Base-by-base conservation (phyloP, 2,797 vertebrate genomes). In the Epinephelus malabaricus region DNA sequence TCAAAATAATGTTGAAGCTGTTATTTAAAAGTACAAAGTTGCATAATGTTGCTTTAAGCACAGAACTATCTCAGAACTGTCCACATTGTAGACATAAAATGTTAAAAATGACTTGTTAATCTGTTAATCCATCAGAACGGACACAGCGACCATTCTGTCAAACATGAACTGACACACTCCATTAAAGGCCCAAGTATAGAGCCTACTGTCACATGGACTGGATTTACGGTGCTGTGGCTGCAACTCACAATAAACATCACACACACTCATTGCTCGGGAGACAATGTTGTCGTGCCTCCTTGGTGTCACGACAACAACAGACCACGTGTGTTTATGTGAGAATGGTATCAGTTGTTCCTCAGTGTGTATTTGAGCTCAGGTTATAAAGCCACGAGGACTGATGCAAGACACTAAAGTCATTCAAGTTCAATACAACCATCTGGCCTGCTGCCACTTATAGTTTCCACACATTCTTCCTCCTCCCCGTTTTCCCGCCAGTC, bases 121-220 rank as follows among this genome's bases (percentile, higher is more conserved):
- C 40, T 34, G 27, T 74, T 54, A 47, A 81, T n/a, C 6, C 3
- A 21, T 51, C 46, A 61, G 12, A 74, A 43, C 1, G 1, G n/a
- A 60, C 9, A 13, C 49, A 82, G 67, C 76, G 45, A 64, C 14
- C 5, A 15, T 34, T 19, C 30, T 53, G 53, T 82, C 60, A 64
- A 15, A 43, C 27, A 4, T n/a, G 14, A 34, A 19, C 34, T 43
- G 14, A 71, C 81, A 53, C 23, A 25, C 1, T 30, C 70, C 23
- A 45, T 78, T 59, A 40, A 68, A 72, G 21, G 27, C 47, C 54
- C 75, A 77, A 78, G 55, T 62, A 80, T 46, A 62, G 67, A 76
- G 58, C 55, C 50, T 15, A 19, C 67, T 23, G 76, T 92, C 86
- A 89, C 78, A 83, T 84, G 83, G 73, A 43, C 21, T 75, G 70